These are phyloP conservation scores for Pygocentrus nattereri DNA, from an alignment of 2,797 vertebrate species.

Conservation along the genomic window DNA sequence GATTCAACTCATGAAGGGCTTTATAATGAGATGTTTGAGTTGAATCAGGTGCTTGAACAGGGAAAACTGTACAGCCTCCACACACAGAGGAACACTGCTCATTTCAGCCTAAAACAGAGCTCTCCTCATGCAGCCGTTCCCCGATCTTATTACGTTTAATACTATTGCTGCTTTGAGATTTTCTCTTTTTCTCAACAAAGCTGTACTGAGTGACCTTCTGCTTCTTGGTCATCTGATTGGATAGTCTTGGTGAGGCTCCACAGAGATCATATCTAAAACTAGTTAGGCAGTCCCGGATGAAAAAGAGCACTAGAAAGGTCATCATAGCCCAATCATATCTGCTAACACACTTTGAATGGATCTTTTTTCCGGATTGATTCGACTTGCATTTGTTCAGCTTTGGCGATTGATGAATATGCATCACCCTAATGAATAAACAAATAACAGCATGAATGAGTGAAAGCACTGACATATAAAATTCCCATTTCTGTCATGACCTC, in stretches of 20 bases:
- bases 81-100: background rate
- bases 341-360: slow-evolving; percentile 63
- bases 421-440: slow-evolving; percentile 47
- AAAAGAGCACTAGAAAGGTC: slow-evolving; percentile 62
- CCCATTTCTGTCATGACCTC: slow-evolving; percentile 52
- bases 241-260: slow-evolving; percentile 52
- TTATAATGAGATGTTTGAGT: too few species aligned
- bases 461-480: slow-evolving; percentile 53
- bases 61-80: background rate
- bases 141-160: slow-evolving; percentile 49
- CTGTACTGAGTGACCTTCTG: slow-evolving; percentile 33
- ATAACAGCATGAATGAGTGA: slow-evolving; percentile 33
- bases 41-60: background rate
- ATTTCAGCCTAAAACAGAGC: background rate
- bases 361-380: slow-evolving; percentile 60
- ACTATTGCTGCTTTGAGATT: slow-evolving; percentile 44
- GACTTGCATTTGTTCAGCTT: slow-evolving; percentile 52
- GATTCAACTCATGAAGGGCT: background rate
- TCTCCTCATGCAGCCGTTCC: slow-evolving; percentile 5
- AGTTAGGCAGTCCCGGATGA: slow-evolving; percentile 56
- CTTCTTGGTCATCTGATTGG: slow-evolving; percentile 56
- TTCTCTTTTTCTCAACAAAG: slow-evolving; percentile 9
- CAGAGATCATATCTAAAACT: slow-evolving; percentile 62
- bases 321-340: slow-evolving; percentile 63
- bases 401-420: slow-evolving; percentile 53